These are phyloP conservation scores for Macrotrachela quadricornifera DNA, from an alignment of 1,140 invertebrate genomes.

Conservation along the genomic window DNA sequence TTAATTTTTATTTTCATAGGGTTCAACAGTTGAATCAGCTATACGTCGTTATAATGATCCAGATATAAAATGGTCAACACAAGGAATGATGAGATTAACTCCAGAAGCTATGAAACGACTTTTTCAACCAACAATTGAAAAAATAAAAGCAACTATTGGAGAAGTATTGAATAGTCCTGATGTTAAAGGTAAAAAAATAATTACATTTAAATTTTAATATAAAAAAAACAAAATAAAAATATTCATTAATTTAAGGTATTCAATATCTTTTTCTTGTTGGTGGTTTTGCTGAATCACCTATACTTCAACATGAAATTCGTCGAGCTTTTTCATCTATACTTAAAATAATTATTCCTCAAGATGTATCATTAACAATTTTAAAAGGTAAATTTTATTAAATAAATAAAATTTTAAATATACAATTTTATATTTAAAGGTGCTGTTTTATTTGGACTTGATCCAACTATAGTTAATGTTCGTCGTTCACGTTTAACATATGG, in stretches of 20 bases:
- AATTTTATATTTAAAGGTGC: constrained; percentile 31
- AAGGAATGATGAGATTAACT: constrained; percentile 39
- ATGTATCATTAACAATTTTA: constrained; percentile 22
- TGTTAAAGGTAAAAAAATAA: constrained; percentile 14
- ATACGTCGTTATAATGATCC: constrained; percentile 27
- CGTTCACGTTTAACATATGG: constrained; percentile 38
- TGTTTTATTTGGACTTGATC: constrained; percentile 39
- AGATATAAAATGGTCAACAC: constrained; percentile 37
- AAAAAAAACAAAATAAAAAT: constrained; percentile 12
- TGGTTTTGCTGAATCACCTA: constrained; percentile 38
- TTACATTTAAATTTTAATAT: neutral
- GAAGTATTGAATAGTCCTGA: constrained; percentile 30
- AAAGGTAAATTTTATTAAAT: constrained; percentile 16
- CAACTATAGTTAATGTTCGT: constrained; percentile 33
- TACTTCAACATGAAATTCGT: constrained; percentile 35
- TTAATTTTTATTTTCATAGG: constrained; percentile 11
- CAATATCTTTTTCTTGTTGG: constrained; percentile 38
- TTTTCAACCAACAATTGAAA: constrained; percentile 34
- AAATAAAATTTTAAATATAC: neutral
- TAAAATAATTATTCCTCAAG: constrained; percentile 36
- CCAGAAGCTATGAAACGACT: constrained; percentile 34
- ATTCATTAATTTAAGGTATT: constrained; percentile 20
- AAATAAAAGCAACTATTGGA: constrained; percentile 36
- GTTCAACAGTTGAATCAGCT: constrained; percentile 24
- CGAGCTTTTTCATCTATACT: constrained; percentile 30